phyloP scores from a whole-genome alignment of 2,888 invertebrate species.

The Epiblema foenella region DNA sequence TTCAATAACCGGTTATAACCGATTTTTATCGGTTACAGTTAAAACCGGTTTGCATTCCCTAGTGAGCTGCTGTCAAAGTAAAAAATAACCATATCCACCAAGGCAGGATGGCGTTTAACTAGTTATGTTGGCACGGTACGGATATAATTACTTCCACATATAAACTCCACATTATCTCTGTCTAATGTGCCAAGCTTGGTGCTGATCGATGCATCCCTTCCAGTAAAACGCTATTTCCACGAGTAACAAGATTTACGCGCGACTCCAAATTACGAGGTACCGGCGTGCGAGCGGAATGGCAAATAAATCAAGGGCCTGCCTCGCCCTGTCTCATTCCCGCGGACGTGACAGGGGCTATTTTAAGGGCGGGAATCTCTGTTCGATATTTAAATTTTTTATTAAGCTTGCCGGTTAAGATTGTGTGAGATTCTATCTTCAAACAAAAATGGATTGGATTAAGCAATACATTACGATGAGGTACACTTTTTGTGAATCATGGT shows the following conservation, averaged over 20 bases:
- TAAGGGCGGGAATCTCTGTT: constrained; percentile 48
- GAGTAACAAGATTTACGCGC: constrained; percentile 66
- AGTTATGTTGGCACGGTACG: too few species aligned
- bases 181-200: constrained; percentile 20
- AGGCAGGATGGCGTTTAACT: too few species aligned
- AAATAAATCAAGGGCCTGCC: constrained; percentile 67
- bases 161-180: not conserved
- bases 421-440: constrained; percentile 8
- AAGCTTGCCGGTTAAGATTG: constrained; percentile 17
- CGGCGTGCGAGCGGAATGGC: constrained; percentile 59
- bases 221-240: constrained; percentile 46
- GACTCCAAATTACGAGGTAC: constrained; percentile 66
- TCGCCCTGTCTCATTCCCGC: constrained; percentile 59
- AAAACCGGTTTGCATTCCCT: too few species aligned
- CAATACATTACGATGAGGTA: not conserved
- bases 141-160: not conserved
- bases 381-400: constrained; percentile 49
- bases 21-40: too few species aligned
- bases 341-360: constrained; percentile 63
- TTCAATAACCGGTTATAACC: too few species aligned
- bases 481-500: not conserved
- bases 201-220: constrained; percentile 43
- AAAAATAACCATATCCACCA: too few species aligned
- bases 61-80: too few species aligned
- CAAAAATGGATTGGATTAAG: not conserved